Evolutionary conservation across 2,113 vertebrate species (phyloP).

Genomic region (Chionodraco myersi): DNA sequence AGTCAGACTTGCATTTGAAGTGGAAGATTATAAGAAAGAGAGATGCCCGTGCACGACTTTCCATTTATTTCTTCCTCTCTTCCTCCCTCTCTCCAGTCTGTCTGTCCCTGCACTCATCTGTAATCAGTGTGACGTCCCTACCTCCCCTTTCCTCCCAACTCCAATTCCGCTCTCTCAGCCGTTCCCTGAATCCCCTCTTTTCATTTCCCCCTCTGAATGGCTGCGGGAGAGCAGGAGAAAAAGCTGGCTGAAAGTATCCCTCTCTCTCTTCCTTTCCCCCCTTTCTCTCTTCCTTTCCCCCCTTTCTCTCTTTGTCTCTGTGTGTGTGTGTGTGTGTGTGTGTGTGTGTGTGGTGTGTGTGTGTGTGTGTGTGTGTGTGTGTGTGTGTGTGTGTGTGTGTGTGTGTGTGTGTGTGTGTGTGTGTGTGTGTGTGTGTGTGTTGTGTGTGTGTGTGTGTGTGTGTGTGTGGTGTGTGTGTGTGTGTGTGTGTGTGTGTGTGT

Average conservation of each 20-base stretch:
- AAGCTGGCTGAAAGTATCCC: constrained; percentile 55
- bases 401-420: no score
- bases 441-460: constrained; percentile 18
- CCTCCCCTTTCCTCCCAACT: constrained; percentile 27
- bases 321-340: constrained; percentile 10
- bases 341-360: constrained; percentile 2
- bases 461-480: background rate
- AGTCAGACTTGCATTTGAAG: constrained; percentile 68
- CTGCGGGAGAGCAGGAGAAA: constrained; percentile 48
- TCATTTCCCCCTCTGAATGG: constrained; percentile 72
- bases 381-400: background rate
- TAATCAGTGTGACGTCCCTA: constrained; percentile 65
- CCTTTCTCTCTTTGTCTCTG: background rate
- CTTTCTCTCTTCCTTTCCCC: constrained; percentile 2
- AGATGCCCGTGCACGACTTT: constrained; percentile 51
- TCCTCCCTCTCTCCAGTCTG: constrained; percentile 13
- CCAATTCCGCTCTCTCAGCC: constrained; percentile 61
- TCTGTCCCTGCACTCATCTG: constrained; percentile 60
- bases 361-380: constrained; percentile 11
- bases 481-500: no score
- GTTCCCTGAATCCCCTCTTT: constrained; percentile 67
- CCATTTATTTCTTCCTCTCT: constrained; percentile 3
- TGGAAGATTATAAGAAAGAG: constrained; percentile 71
- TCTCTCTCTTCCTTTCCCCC: constrained; percentile 24
- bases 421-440: no score